Evolutionary conservation across 2,888 invertebrate species (phyloP), one percentile per base, ranked within the genome.

Genomic region (Acrobasis consociella): DNA sequence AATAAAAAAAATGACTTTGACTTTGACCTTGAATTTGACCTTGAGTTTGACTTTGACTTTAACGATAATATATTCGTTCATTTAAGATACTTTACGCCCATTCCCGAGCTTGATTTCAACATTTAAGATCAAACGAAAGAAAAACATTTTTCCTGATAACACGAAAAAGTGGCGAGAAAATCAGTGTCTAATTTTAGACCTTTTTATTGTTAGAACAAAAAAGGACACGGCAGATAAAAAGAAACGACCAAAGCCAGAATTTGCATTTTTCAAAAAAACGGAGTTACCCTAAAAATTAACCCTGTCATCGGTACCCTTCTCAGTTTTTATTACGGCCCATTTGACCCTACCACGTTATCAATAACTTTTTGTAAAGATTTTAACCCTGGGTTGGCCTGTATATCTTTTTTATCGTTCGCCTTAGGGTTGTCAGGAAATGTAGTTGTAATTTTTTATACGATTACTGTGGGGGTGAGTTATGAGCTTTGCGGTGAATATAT

Each of bases 371-470:
- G 69, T 70, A 71, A 76, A 72, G 73, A 72, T 69, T 74, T 71
- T 68, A 71, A 68, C 70, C 69, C 62, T 62, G 49, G 62, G 50
- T 51, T 59, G 49, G 61, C 53, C 61, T 70, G 68, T 70, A 71
- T 74, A 73, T 73, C 76, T 75, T 75, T 81, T 82, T 81, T 81
- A 77, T 74, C 71, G 70, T 64, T 53, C 67, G 65, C 65, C 8
- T 16, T 22, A 60, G 60, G 60, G 60, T 16, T 60, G 51, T 51
- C 60, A 58, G 46, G 52, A 52, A 31, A 37, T 52, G 13, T 52
- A 31, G 52, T 37, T 52, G 52, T 52, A 52, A 52, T 52, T 52
- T 52, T 52, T 52, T 31, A 52, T 22, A n/a, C 8, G 13, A 31
- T 55, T 55, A 39, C 16, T 5, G 38, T 9, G 37, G 8, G 53